phyloP scores from a whole-genome alignment of 2,113 vertebrate species.

The Dasypus novemcinctus region DNA sequence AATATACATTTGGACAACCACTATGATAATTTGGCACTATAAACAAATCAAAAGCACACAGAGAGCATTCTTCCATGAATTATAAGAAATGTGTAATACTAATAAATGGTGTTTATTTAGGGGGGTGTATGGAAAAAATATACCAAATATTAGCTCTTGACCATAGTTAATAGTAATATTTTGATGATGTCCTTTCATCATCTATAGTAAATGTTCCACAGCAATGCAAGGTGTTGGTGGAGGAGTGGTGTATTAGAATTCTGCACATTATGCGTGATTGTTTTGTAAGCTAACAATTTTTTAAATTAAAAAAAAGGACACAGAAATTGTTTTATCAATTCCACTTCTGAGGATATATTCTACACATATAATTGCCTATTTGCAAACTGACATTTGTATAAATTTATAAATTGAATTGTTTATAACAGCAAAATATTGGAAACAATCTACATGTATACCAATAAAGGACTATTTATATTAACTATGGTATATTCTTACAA shows the following conservation, averaged over 20 bases:
- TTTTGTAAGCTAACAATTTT: too few relatives aligned
- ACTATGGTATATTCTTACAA: background rate
- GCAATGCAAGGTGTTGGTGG: too few relatives aligned
- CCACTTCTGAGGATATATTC: slow-evolving; percentile 10
- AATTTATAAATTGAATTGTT: background rate
- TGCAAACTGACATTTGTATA: slow-evolving; percentile 8
- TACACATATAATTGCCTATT: background rate
- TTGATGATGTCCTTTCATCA: too few relatives aligned
- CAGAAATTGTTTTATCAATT: background rate
- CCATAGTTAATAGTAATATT: too few relatives aligned
- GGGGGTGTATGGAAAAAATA: too few relatives aligned
- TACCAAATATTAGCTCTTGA: too few relatives aligned
- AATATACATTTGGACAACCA: background rate
- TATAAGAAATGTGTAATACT: too few relatives aligned
- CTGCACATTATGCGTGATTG: too few relatives aligned
- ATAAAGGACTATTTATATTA: background rate
- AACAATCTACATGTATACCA: background rate
- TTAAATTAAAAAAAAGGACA: background rate
- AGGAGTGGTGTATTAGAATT: too few relatives aligned
- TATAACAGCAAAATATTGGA: slow-evolving; percentile 16
- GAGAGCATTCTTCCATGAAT: background rate
- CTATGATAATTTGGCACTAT: background rate
- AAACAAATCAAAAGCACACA: background rate
- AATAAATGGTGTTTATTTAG: too few relatives aligned
- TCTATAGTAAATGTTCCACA: too few relatives aligned